These are phyloP conservation scores for Caenorhabditis sp. DNA, from an alignment of 2,888 invertebrate species.

Conservation along the genomic window DNA sequence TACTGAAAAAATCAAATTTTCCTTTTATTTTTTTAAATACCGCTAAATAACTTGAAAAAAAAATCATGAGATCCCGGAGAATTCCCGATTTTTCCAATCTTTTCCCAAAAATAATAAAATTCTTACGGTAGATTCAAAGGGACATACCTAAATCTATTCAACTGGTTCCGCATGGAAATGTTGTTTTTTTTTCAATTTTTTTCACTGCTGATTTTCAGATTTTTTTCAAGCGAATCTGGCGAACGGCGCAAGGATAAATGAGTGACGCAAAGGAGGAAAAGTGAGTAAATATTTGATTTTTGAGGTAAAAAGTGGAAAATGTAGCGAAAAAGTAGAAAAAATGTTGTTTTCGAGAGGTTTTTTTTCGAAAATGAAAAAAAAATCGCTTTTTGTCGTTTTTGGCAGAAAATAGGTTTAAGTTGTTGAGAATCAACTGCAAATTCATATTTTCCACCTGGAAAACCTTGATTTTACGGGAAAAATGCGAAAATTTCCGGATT, in stretches of 20 bases:
- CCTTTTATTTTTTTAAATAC: too few relatives aligned
- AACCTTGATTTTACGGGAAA: neutral
- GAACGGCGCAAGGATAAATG: slow-evolving; percentile 12
- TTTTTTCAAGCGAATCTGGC: too few relatives aligned
- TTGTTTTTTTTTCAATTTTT: neutral
- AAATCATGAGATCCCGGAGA: too few relatives aligned
- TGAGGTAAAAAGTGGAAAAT: neutral
- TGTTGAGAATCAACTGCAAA: neutral
- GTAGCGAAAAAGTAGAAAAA: neutral
- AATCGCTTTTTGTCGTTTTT: too few relatives aligned
- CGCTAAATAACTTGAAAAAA: too few relatives aligned
- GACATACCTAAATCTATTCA: neutral
- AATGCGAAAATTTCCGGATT: neutral
- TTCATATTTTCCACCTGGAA: neutral
- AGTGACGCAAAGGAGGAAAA: neutral
- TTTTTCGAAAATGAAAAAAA: neutral
- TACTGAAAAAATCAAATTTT: too few relatives aligned
- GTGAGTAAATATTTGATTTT: slow-evolving; percentile 19
- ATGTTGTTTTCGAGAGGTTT: neutral
- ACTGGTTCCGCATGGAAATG: neutral
- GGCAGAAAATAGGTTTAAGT: neutral
- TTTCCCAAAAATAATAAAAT: too few relatives aligned
- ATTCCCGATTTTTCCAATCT: too few relatives aligned
- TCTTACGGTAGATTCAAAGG: neutral
- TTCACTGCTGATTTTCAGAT: neutral